phyloP scores from a whole-genome alignment of 2,797 vertebrate species.

The Sebastes kiyomatsui region DNA sequence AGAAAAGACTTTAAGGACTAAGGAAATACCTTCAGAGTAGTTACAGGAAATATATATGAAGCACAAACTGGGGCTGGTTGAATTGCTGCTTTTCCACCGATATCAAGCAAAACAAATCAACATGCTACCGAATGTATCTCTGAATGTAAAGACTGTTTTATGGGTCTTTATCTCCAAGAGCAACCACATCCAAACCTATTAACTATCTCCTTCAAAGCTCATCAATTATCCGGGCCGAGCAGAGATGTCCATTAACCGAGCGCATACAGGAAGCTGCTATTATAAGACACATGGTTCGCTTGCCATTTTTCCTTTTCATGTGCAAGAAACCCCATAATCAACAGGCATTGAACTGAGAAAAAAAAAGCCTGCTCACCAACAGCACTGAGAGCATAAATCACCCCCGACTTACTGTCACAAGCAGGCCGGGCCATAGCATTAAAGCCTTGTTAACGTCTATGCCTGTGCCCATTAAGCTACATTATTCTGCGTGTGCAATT shows the following conservation, averaged over 20 bases:
- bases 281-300: not conserved
- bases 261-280: not conserved
- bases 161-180: not conserved
- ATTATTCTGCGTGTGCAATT: constrained; percentile 28
- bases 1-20: not conserved
- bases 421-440: not conserved
- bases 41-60: not conserved
- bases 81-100: not conserved
- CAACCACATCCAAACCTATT: constrained; percentile 1
- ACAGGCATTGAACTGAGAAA: not conserved
- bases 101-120: not conserved
- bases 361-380: not conserved
- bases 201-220: constrained; percentile 7
- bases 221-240: not conserved
- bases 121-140: not conserved
- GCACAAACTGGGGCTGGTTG: too few relatives aligned
- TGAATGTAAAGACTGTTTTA: not conserved
- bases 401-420: not conserved
- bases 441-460: constrained; percentile 33
- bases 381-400: constrained; percentile 12
- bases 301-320: constrained; percentile 19
- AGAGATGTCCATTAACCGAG: not conserved
- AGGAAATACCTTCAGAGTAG: not conserved
- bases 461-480: constrained; percentile 7
- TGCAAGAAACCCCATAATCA: constrained; percentile 12